These are phyloP conservation scores for Ambastaia sidthimunki DNA, from an alignment of 2,797 vertebrate genomes.

Conservation along the genomic window DNA sequence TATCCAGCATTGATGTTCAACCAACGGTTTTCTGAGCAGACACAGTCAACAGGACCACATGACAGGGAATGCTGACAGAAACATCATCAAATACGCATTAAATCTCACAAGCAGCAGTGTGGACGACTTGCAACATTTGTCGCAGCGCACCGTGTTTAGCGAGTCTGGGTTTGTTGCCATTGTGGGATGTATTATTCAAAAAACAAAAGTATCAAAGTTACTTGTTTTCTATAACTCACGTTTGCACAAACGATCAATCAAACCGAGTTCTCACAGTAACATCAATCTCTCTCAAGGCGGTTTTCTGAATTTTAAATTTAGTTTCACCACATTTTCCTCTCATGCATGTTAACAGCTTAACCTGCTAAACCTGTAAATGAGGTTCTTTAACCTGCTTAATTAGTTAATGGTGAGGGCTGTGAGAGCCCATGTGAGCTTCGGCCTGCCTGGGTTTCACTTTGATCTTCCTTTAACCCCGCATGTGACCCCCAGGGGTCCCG, in stretches of 20 bases:
- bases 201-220: slow-evolving; percentile 2
- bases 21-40: slow-evolving; percentile 18
- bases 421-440: slow-evolving; percentile 9
- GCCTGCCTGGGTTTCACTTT: slow-evolving; percentile 5
- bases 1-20: neutral
- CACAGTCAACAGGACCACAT: slow-evolving; percentile 49
- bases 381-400: slow-evolving; percentile 44
- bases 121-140: slow-evolving; percentile 76
- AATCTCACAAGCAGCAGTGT: slow-evolving; percentile 66
- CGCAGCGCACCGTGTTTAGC: slow-evolving; percentile 69
- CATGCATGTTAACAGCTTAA: slow-evolving; percentile 9
- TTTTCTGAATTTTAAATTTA: slow-evolving; percentile 13
- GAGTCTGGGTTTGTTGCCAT: slow-evolving; percentile 37
- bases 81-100: slow-evolving; percentile 76
- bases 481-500: neutral
- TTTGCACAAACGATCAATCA: slow-evolving; percentile 21
- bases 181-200: neutral
- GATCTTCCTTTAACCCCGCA: slow-evolving; percentile 41
- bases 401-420: slow-evolving; percentile 7
- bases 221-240: neutral
- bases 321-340: neutral
- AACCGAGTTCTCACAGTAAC: neutral
- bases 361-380: slow-evolving; percentile 28
- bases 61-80: slow-evolving; percentile 67
- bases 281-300: neutral